Percentiles rank a stretch among this genome's conserved stretches.
These are phyloP conservation scores for Vidua macroura DNA, from an alignment of 2,113 vertebrate genomes.

Conservation along the genomic window DNA sequence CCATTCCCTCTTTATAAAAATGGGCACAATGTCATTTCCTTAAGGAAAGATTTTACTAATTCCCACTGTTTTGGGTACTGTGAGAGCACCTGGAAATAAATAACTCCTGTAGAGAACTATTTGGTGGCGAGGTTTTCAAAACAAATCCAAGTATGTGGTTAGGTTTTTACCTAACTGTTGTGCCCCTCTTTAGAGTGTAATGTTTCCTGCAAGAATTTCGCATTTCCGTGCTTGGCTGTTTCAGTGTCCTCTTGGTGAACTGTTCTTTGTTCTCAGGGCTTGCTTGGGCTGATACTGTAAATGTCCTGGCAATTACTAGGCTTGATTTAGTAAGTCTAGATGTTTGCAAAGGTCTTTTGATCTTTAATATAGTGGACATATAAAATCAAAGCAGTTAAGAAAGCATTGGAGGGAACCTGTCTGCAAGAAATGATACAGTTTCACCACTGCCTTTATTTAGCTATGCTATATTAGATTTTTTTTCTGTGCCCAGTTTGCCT, in stretches of 20 bases:
- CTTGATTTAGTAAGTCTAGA: conserved; percentile 21
- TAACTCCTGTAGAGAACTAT: background rate
- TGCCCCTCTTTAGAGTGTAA: background rate
- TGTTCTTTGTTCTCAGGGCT: background rate
- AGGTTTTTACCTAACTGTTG: background rate
- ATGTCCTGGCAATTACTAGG: background rate
- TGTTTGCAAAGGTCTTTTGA: background rate
- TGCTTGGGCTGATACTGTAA: background rate
- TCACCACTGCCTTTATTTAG: background rate
- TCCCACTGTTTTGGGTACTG: background rate
- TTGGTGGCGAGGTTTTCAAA: background rate
- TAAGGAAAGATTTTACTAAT: background rate
- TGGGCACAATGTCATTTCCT: background rate
- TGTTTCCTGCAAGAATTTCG: background rate
- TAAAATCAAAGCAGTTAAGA: background rate
- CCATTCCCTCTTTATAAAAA: background rate
- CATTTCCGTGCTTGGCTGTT: background rate
- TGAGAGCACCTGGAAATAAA: background rate
- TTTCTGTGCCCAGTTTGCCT: background rate
- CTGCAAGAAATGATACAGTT: background rate
- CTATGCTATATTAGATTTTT: background rate
- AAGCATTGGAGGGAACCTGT: background rate
- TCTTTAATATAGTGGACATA: background rate
- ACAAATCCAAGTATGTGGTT: background rate
- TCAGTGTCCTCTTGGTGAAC: background rate